Conservation (phyloP, 2,888 invertebrate genomes). For the Altica lythri region DNA sequence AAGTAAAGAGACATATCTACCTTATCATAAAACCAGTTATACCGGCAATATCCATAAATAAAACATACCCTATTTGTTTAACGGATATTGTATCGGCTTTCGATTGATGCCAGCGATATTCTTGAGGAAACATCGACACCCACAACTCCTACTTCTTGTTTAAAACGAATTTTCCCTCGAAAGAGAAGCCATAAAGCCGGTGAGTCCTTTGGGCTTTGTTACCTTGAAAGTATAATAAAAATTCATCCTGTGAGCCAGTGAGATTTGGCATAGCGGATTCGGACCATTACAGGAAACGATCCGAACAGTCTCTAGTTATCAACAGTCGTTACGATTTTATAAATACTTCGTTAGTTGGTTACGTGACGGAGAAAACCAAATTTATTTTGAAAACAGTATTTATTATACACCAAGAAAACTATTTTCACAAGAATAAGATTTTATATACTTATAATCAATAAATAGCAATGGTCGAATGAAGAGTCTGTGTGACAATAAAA, state of each 20-base stretch:
- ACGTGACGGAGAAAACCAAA: slow-evolving; percentile 23
- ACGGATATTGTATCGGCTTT: slow-evolving; percentile 19
- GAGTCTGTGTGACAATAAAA: too few species aligned
- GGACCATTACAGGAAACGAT: slow-evolving; percentile 21
- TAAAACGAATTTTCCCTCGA: slow-evolving; percentile 8
- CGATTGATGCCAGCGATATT: too few species aligned
- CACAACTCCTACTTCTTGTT: not conserved
- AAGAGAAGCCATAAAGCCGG: slow-evolving; percentile 8
- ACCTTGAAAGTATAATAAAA: slow-evolving; percentile 20
- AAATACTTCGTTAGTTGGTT: slow-evolving; percentile 30
- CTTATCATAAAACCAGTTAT: too few species aligned
- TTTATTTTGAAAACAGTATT: too few species aligned
- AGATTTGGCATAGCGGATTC: slow-evolving; percentile 23
- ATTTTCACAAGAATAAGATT: too few species aligned
- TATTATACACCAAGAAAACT: too few species aligned
- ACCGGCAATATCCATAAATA: slow-evolving; percentile 9
- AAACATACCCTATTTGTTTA: slow-evolving; percentile 20
- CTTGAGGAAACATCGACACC: slow-evolving; percentile 1
- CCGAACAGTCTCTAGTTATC: slow-evolving; percentile 17
- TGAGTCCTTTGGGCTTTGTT: slow-evolving; percentile 15
- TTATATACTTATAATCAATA: too few species aligned
- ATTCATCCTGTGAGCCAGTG: slow-evolving; percentile 22
- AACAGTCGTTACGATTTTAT: slow-evolving; percentile 29
- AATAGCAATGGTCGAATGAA: too few species aligned
- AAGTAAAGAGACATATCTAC: too few species aligned